Evolutionary conservation across 1,140 invertebrate genomes (phyloP).

Genomic region (Drosophila simulans): DNA sequence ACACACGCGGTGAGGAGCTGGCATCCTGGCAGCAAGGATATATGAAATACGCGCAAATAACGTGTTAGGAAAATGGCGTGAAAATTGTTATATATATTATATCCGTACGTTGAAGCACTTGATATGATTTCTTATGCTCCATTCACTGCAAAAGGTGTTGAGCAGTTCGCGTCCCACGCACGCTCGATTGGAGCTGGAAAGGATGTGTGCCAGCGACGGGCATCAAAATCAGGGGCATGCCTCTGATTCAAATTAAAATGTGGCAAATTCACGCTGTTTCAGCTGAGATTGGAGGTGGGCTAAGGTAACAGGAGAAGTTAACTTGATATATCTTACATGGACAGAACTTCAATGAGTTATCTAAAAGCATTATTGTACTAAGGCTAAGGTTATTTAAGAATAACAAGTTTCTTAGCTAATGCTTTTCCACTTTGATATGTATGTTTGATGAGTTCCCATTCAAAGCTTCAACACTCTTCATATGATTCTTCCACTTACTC

Average conservation of each 20-base stretch:
- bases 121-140: constrained; percentile 81
- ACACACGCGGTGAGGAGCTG: constrained; percentile 1
- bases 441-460: too few species aligned
- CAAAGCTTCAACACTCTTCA: too few species aligned
- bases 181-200: constrained; percentile 1
- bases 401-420: too few species aligned
- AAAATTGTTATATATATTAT: constrained; percentile 83
- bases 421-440: too few species aligned
- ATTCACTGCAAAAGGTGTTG: constrained; percentile 75
- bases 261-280: neutral
- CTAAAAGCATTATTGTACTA: too few species aligned
- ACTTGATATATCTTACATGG: neutral
- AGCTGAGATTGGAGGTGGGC: neutral
- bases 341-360: too few species aligned
- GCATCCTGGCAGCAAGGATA: constrained; percentile 65
- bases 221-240: constrained; percentile 9
- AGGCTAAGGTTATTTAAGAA: too few species aligned
- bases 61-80: constrained; percentile 80
- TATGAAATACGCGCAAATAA: constrained; percentile 82
- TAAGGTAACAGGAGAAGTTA: neutral
- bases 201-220: constrained; percentile 6
- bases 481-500: neutral
- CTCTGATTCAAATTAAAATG: constrained; percentile 30
- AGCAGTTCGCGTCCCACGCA: constrained; percentile 30
- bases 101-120: constrained; percentile 69